These are phyloP conservation scores for Gymnorhina tibicen DNA, from an alignment of 2,113 vertebrate genomes.

Conservation along the genomic window DNA sequence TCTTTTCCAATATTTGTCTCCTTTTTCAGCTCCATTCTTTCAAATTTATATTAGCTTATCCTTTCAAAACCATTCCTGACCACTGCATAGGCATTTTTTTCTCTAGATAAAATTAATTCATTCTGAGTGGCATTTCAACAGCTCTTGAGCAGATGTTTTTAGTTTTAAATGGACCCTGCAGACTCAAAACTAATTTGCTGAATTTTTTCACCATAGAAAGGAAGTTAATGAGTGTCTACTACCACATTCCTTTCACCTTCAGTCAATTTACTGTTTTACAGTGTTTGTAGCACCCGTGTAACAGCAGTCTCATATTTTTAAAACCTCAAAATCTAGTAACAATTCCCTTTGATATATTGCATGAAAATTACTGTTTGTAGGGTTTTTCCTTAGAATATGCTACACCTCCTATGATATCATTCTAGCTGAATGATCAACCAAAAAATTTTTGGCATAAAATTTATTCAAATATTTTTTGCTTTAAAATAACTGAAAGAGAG, in stretches of 20 bases:
- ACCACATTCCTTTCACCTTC: background rate
- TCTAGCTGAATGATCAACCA: background rate
- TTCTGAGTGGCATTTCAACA: slow-evolving; percentile 40
- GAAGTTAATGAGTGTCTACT: background rate
- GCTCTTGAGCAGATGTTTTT: slow-evolving; percentile 40
- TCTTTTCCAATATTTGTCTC: background rate
- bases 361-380: background rate
- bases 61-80: background rate
- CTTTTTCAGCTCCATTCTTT: background rate
- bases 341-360: background rate
- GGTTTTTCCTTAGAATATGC: background rate
- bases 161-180: slow-evolving; percentile 14
- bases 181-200: slow-evolving; percentile 7
- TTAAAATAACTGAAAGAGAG: background rate
- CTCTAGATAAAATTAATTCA: slow-evolving; percentile 13
- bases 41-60: background rate
- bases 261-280: background rate
- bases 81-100: background rate
- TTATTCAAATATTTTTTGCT: background rate
- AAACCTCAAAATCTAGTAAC: background rate
- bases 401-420: background rate
- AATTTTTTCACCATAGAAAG: background rate
- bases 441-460: background rate
- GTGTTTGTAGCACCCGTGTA: background rate
- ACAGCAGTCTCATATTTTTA: background rate